Percentiles rank a stretch among this genome's conserved stretches.
These are phyloP conservation scores for Micromussa lordhowensis DNA, from an alignment of 92 coral and sea anemone species.

Conservation along the genomic window DNA sequence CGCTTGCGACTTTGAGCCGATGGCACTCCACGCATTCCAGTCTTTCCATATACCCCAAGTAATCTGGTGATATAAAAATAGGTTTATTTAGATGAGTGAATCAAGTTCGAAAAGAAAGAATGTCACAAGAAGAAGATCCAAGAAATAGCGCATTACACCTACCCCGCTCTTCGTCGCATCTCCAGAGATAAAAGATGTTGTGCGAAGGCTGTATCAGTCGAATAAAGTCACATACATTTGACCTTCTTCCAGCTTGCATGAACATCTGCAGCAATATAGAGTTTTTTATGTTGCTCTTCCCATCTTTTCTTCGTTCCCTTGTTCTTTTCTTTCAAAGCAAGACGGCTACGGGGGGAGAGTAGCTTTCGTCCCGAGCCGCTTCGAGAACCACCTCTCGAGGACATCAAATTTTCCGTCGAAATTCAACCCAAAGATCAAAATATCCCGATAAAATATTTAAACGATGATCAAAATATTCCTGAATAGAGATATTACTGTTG, in stretches of 20 bases:
- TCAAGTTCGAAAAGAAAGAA: no score
- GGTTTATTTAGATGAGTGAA: no score
- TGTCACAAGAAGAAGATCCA: no score
- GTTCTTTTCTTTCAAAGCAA: conserved; percentile 14
- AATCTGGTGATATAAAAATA: no score
- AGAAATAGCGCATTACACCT: no score
- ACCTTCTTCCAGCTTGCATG: not conserved
- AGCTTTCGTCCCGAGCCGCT: conserved; percentile 19
- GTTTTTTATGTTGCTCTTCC: not conserved
- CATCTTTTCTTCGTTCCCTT: conserved; percentile 5
- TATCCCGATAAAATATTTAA: no score
- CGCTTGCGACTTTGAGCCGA: no score
- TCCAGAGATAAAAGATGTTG: conserved; percentile 8
- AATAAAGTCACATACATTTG: not conserved
- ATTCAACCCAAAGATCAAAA: not conserved
- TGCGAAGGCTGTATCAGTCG: conserved; percentile 15
- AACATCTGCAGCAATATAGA: not conserved
- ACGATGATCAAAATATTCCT: no score
- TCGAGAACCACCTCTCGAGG: conserved; percentile 18
- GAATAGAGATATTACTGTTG: no score
- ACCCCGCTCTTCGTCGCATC: conserved; percentile 9
- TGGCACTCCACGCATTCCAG: no score
- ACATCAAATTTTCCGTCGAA: conserved; percentile 4
- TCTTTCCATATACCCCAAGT: no score
- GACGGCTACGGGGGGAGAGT: conserved; percentile 8